Base-by-base conservation (phyloP, 2,888 invertebrate species). In the Melipona beecheii region DNA sequence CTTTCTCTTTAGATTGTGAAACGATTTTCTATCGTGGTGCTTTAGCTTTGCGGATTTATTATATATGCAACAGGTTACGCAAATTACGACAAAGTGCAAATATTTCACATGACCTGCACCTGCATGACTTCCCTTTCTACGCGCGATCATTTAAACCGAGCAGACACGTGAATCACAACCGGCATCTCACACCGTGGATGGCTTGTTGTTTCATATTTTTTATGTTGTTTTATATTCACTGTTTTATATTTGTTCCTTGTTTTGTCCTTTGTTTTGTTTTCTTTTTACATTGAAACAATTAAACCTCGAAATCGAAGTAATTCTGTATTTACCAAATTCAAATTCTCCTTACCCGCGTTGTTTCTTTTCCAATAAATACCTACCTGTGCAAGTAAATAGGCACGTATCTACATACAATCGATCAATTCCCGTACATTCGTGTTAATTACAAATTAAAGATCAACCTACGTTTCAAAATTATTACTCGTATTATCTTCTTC, bases 51-150 rank as follows among this genome's bases (percentile, higher is more conserved):
- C 90, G 89, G 92, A 91, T 92, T 92, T 92, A 91, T 92, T 92
- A 93, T 93, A 93, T 90, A 90, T 92, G 91, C 92, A 92, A 91
- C 90, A 90, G 91, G 90, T 93, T 93, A 93, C 93, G 92, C 92
- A 92, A 92, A 93, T 93, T 92, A 92, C 92, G 91, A 93, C 93
- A 93, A 93, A 93, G 93, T 93, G 93, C 93, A 93, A 93, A 93
- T 93, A 93, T 92, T 93, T 93, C 93, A 93, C 93, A 93, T 92
- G 93, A 93, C 93, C 92, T 92, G 92, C 92, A 93, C 92, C 92
- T 91, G 93, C 88, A 84, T 89, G 87, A 83, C 86, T 87, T 83
- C 87, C 87, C 90, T 85, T 87, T 87, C 84, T 85, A 83, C 89
- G 83, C 91, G 87, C 86, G 86, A 89, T 88, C 89, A 81, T 89